Percentiles rank a stretch among this genome's conserved stretches.
Evolutionary conservation across 2,113 vertebrate genomes (phyloP).

Genomic region (Rhabdornis inornatus): DNA sequence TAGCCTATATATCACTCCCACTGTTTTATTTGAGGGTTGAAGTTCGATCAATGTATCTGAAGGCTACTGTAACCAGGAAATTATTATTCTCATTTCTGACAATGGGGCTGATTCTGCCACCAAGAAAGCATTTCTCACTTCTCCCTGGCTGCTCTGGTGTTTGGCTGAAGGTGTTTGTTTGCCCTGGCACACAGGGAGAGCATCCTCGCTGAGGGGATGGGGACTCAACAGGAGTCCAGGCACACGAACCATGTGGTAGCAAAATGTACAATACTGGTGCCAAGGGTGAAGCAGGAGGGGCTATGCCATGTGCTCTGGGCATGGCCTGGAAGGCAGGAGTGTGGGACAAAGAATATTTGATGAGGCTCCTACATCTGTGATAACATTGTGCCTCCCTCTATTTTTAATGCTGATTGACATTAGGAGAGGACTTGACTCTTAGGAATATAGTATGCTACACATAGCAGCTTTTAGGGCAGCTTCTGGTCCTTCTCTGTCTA

Average conservation of each 20-base stretch:
- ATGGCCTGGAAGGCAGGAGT: background rate
- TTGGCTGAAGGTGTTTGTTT: background rate
- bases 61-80: constrained; percentile 7
- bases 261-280: background rate
- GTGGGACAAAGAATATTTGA: background rate
- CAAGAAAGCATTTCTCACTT: background rate
- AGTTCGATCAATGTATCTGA: background rate
- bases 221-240: fast-evolving
- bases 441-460: background rate
- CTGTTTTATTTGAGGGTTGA: background rate
- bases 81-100: background rate
- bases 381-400: background rate
- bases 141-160: background rate
- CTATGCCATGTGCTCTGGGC: background rate
- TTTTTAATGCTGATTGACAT: background rate
- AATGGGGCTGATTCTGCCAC: background rate
- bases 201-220: fast-evolving
- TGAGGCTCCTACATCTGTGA: background rate
- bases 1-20: background rate
- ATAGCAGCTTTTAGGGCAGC: background rate
- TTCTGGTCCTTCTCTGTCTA: background rate
- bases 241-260: fast-evolving
- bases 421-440: background rate
- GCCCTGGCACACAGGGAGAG: background rate
- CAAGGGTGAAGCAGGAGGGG: background rate